Evolutionary conservation across 2,888 invertebrate genomes (phyloP), one percentile per base, ranked within the genome.

Genomic region (Nephrocerus scutellatus): DNA sequence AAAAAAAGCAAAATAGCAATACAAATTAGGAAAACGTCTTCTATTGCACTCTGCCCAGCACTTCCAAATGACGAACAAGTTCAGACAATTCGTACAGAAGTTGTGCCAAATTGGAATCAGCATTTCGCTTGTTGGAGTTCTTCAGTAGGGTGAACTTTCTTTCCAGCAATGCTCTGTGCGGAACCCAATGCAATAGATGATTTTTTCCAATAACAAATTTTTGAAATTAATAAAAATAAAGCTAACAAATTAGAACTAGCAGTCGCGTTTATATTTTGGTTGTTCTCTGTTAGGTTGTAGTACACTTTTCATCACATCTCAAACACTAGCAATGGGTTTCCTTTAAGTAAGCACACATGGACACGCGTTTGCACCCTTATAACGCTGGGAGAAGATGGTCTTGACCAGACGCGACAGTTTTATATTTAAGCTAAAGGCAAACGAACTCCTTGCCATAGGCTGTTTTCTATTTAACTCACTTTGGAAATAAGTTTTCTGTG

Each of bases 81-180:
- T 58, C 63, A 55, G 64, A 63, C 63, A 64, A 57, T 52, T 64
- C 63, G 63, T 63, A 66, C 63, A 58, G 56, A 55, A 57, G 42
- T 54, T 47, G 53, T 47, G 51, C 43, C 54, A 40, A 36, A 43
- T 51, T 63, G 52, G 54, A 65, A 57, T 50, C 44, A 61, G 63
- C 65, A 66, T 63, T 59, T 60, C 18, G 51, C 54, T 41, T 26
- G 16, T 15, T 36, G 47, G 34, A 31, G 32, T 14, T 18, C 9
- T 15, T 25, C 16, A 28, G 23, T 13, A 21, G 12, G 18, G 41
- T 19, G 6, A n/a, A 19, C 18, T 33, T 28, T 25, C 52, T 47
- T 48, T 26, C 41, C 44, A 54, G 56, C 59, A 59, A 65, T 66
- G 66, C 66, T 60, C 43, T 57, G 63, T 60, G 66, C 48, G 50